Conservation (phyloP, 1,140 invertebrate genomes). For the Marisa cornuarietis region DNA sequence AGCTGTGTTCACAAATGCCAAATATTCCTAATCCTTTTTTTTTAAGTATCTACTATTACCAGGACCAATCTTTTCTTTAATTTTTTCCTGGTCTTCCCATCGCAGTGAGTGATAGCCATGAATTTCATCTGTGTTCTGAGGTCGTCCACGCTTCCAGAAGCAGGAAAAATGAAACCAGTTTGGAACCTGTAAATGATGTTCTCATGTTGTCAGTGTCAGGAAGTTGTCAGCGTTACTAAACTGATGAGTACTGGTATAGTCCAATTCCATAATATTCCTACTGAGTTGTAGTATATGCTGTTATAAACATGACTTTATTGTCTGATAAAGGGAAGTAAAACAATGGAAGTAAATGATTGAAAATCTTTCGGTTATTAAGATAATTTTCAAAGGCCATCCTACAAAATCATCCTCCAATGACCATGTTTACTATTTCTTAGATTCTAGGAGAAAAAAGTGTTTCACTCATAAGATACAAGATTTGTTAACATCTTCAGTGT, state of each 20-base stretch:
- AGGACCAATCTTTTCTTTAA: slow-evolving; percentile 77
- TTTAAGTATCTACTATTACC: no score
- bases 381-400: no score
- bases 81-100: slow-evolving; percentile 86
- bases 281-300: not conserved
- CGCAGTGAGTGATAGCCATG: slow-evolving; percentile 84
- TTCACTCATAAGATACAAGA: no score
- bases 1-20: no score
- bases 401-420: no score
- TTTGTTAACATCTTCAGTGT: no score
- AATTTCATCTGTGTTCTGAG: slow-evolving; percentile 80
- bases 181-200: slow-evolving; percentile 65
- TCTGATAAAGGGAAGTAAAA: not conserved
- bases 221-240: not conserved
- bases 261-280: not conserved
- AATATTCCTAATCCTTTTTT: no score
- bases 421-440: no score
- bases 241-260: not conserved
- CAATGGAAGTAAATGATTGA: no score
- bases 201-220: slow-evolving; percentile 6
- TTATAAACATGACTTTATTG: not conserved
- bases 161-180: slow-evolving; percentile 91
- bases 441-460: no score
- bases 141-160: slow-evolving; percentile 84
- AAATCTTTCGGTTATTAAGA: no score